Evolutionary conservation across 2,113 vertebrate species (phyloP).

Genomic region (Agapornis roseicollis): DNA sequence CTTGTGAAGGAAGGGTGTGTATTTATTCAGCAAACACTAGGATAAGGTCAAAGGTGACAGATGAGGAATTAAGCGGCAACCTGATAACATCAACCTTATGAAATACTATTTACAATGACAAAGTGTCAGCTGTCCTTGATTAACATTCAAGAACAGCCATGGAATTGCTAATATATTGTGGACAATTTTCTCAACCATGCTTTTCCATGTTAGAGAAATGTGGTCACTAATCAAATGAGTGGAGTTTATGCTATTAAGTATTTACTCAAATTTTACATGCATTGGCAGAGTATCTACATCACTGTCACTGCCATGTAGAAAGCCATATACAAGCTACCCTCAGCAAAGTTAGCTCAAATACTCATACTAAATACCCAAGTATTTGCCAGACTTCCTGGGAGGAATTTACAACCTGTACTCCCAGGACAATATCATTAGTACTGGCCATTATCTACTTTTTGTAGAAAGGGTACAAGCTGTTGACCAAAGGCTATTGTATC

Average conservation of each 20-base stretch:
- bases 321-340: neutral
- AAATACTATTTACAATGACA: neutral
- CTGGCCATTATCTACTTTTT: neutral
- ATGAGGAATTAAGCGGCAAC: neutral
- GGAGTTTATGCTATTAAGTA: neutral
- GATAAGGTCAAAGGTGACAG: neutral
- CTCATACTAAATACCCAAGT: neutral
- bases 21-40: neutral
- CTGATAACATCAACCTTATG: neutral
- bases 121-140: neutral
- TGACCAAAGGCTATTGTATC: constrained; percentile 21
- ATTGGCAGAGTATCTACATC: neutral
- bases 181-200: neutral
- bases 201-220: neutral
- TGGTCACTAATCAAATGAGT: neutral
- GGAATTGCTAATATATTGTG: neutral
- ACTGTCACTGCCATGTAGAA: neutral
- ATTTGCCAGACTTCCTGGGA: neutral
- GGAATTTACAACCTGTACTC: neutral
- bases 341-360: neutral
- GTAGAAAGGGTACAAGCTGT: neutral
- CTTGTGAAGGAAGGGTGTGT: neutral
- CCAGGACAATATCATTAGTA: neutral
- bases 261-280: neutral
- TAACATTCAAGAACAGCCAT: neutral